Conservation (phyloP, 1,140 invertebrate species). For the Lethrus apterus region DNA sequence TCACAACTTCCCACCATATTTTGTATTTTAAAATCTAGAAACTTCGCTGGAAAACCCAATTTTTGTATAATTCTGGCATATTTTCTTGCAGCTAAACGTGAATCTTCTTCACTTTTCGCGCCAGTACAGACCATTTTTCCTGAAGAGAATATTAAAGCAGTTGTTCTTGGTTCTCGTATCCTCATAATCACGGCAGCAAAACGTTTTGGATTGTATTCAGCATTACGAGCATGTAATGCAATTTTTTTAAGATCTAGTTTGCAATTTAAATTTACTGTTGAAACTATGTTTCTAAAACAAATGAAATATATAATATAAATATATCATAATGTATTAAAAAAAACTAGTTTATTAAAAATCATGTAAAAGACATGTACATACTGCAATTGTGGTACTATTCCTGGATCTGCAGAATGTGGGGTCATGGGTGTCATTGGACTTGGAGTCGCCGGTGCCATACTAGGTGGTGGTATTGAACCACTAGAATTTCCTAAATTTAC, state of each 20-base stretch:
- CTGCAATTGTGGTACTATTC: conserved; percentile 91
- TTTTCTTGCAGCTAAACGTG: conserved; percentile 91
- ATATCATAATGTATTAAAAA: conserved; percentile 22
- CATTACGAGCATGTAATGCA: conserved; percentile 96
- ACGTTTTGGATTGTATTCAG: conserved; percentile 99
- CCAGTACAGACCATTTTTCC: conserved; percentile 99
- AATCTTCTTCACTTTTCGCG: conserved; percentile 98
- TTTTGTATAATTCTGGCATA: conserved; percentile 99
- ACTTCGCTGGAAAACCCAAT: conserved; percentile 91
- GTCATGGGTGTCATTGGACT: conserved; percentile 89
- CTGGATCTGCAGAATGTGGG: conserved; percentile 87
- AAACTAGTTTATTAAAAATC: conserved; percentile 12
- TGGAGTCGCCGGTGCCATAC: conserved; percentile 67
- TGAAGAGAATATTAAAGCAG: conserved; percentile 97
- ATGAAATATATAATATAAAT: conserved; percentile 21
- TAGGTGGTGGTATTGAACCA: conserved; percentile 45
- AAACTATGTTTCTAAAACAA: conserved; percentile 87
- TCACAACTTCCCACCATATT: conserved; percentile 99
- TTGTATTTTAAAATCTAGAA: conserved; percentile 99
- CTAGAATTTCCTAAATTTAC: conserved; percentile 54
- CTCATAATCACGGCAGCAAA: conserved; percentile 99
- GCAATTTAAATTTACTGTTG: conserved; percentile 95
- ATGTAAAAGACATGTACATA: conserved; percentile 46
- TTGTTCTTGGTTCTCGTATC: conserved; percentile 96
- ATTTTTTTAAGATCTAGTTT: conserved; percentile 96